Conservation (phyloP, 2,888 invertebrate species). For the Graphium colonna region DNA sequence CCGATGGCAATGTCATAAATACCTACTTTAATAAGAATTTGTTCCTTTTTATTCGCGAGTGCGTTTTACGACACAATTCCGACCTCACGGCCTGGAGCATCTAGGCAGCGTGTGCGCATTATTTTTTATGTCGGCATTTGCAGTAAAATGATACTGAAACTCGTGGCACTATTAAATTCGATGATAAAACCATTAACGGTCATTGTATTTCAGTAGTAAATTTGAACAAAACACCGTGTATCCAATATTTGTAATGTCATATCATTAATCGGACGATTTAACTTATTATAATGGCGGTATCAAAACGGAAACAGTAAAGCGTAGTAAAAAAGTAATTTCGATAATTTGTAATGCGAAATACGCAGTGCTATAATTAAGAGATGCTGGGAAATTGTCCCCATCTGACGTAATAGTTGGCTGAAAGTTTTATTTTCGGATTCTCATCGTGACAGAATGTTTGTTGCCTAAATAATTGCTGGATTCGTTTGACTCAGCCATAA, state of each 20-base stretch:
- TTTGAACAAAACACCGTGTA: neutral
- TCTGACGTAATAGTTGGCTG: constrained; percentile 63
- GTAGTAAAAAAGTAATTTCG: too few relatives aligned
- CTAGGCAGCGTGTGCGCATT: constrained; percentile 58
- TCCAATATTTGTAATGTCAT: neutral
- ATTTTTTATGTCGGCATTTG: constrained; percentile 55
- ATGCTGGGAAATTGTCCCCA: constrained; percentile 52
- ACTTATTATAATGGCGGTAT: neutral
- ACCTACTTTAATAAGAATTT: constrained; percentile 79
- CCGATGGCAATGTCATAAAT: constrained; percentile 79
- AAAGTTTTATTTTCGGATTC: constrained; percentile 64
- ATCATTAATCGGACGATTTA: neutral
- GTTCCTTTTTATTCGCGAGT: constrained; percentile 69
- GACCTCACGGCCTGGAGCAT: constrained; percentile 45
- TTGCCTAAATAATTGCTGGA: constrained; percentile 60
- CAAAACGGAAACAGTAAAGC: neutral
- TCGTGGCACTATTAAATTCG: constrained; percentile 37
- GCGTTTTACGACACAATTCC: constrained; percentile 72
- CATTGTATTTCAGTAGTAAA: constrained; percentile 25
- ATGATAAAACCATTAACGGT: constrained; percentile 33
- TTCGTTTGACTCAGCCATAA: constrained; percentile 39
- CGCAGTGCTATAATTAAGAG: constrained; percentile 64
- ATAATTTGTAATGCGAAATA: constrained; percentile 43
- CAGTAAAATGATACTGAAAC: constrained; percentile 48
- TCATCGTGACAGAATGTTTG: constrained; percentile 61